phyloP scores from a whole-genome alignment of 23 tunicate species.

The Trididemnum clinides region DNA sequence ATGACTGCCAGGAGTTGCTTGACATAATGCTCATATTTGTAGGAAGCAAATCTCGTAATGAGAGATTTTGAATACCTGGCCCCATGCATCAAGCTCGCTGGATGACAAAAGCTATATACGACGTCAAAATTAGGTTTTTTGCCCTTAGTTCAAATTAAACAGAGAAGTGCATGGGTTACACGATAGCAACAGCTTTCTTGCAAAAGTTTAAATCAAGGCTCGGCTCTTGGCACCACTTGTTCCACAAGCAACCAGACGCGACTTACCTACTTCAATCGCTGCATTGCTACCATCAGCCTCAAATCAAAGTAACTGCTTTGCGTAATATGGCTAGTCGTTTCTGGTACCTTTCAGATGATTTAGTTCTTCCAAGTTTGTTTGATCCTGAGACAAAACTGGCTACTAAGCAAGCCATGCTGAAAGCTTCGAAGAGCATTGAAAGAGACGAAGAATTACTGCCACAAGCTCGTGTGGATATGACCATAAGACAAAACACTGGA shows the following conservation, averaged over 20 bases:
- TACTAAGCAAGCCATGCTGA: neutral
- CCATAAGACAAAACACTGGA: neutral
- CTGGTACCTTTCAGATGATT: neutral
- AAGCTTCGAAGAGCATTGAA: neutral
- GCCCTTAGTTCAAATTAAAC: neutral
- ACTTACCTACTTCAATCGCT: neutral
- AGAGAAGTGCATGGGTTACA: neutral
- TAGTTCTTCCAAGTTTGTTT: neutral
- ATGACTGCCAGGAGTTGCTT: neutral
- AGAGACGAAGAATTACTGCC: neutral
- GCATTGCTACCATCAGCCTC: neutral
- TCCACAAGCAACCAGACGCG: neutral
- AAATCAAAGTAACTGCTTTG: neutral
- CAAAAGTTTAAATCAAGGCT: neutral
- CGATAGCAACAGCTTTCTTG: neutral
- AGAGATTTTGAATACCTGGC: neutral
- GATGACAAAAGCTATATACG: neutral
- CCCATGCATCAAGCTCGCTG: neutral
- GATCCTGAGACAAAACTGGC: neutral
- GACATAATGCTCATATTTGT: neutral
- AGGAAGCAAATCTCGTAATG: neutral
- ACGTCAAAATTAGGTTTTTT: conserved; percentile 5
- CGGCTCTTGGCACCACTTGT: neutral
- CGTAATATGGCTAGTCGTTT: neutral
- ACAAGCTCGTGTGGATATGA: neutral